Base-by-base conservation (phyloP, 2,888 invertebrate genomes). In the Cetonia aurata region DNA sequence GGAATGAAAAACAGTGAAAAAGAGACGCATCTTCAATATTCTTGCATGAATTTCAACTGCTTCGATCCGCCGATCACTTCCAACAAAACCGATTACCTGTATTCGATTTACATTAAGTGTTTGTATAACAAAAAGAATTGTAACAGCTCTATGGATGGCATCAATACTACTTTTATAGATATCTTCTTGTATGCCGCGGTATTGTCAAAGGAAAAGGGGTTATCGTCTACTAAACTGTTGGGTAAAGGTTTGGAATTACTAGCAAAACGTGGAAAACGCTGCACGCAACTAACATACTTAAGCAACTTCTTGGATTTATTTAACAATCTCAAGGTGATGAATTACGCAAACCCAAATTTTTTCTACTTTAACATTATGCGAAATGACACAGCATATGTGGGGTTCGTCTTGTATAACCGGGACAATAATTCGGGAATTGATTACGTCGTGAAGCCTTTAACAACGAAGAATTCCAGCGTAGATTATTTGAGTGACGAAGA, bases 11-110 rank as follows among this genome's bases (percentile, higher is more conserved):
- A 6, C 8, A 53, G 9, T n/a, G 6, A 9, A 25, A 53, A 10
- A 53, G n/a, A 53, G 9, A 53, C 17, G 1, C 9, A 19, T 53
- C 6, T 6, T 13, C 55, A 33, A 37, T 56, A 56, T 15, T 33
- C 37, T 15, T 56, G 55, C 9, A 31, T 33, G 15, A 13, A 56
- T n/a, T 37, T 56, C 15, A 56, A 56, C 33, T 56, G 55, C 10
- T 56, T 56, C 15, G 33, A 56, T 33, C 8, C 33, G 3, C 15
- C 15, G 1, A 37, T 15, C 13, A 41, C 33, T 15, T 56, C 55
- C 8, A 37, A 56, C 15, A 31, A 8, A 56, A 56, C 55, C 33
- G 55, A 56, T 15, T 15, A 33, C 6, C 15, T 56, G 9, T 37
- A 56, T 9, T 15, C 13, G 1, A 15, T 1, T 15, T 56, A 56